Evolutionary conservation across 2,797 vertebrate species (phyloP).

Genomic region (Micromesistius poutassou): DNA sequence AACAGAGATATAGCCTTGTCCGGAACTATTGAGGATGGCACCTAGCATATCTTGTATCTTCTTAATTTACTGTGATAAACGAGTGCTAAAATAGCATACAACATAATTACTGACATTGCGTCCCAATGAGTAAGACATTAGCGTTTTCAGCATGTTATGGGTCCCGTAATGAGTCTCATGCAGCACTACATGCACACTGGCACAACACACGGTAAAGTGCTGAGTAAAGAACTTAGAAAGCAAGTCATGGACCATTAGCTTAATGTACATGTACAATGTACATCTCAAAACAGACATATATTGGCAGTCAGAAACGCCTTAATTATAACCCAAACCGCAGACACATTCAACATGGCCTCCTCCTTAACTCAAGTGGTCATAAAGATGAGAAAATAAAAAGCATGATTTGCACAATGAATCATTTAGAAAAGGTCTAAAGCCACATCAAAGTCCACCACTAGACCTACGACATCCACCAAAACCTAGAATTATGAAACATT

Average conservation of each 20-base stretch:
- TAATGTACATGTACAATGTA: too few relatives aligned
- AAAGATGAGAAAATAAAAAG: not conserved
- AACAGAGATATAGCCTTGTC: not conserved
- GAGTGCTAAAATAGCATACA: not conserved
- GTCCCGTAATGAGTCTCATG: not conserved
- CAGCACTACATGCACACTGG: not conserved
- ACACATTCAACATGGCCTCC: slow-evolving; percentile 3
- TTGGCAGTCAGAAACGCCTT: slow-evolving; percentile 7
- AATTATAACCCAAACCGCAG: slow-evolving; percentile 34
- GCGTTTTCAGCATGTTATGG: not conserved
- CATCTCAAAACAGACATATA: slow-evolving; percentile 10
- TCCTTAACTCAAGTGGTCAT: not conserved
- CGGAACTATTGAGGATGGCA: not conserved
- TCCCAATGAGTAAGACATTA: not conserved
- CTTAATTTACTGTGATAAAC: not conserved
- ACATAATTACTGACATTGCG: not conserved
- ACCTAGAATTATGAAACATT: not conserved
- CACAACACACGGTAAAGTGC: slow-evolving; percentile 32
- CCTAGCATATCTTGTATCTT: not conserved
- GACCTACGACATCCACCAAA: not conserved
- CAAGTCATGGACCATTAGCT: slow-evolving; percentile 41
- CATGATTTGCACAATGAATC: not conserved
- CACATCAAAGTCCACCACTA: not conserved
- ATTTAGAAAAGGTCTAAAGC: not conserved
- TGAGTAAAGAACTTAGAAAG: slow-evolving; percentile 36